These are phyloP conservation scores for Rhagologus leucostigma DNA, from an alignment of 2,113 vertebrate genomes.

Conservation along the genomic window DNA sequence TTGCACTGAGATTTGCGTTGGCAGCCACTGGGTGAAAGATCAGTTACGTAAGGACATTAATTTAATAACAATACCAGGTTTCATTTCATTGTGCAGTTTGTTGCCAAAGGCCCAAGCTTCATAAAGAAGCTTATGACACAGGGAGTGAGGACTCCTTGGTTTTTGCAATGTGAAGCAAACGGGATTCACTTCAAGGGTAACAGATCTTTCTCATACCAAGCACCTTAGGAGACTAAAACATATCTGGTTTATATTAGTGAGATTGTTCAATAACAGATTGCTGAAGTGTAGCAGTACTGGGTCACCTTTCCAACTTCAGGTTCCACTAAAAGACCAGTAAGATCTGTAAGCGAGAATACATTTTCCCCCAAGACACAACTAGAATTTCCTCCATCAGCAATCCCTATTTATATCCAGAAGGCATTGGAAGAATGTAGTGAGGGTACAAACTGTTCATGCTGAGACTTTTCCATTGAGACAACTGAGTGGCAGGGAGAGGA, in stretches of 20 bases:
- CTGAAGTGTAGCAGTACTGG: background rate
- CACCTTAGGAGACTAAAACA: background rate
- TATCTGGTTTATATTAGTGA: background rate
- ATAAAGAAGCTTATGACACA: background rate
- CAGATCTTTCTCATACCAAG: background rate
- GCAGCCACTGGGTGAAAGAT: background rate
- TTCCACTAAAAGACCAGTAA: background rate
- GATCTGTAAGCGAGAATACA: background rate
- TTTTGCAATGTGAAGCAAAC: background rate
- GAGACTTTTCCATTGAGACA: background rate
- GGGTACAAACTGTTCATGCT: background rate
- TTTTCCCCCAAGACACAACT: background rate
- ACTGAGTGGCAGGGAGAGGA: accelerated
- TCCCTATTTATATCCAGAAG: background rate
- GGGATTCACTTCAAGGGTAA: background rate
- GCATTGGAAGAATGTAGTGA: background rate
- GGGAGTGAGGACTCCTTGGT: background rate
- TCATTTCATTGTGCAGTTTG: background rate
- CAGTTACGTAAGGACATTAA: background rate
- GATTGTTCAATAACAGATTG: background rate
- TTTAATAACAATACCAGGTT: background rate
- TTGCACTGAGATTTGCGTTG: background rate
- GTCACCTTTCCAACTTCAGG: background rate
- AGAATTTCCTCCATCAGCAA: background rate
- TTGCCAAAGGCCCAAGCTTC: background rate